phyloP scores from a whole-genome alignment of 2,797 vertebrate genomes.

The Coccyzus lansbergi region DNA sequence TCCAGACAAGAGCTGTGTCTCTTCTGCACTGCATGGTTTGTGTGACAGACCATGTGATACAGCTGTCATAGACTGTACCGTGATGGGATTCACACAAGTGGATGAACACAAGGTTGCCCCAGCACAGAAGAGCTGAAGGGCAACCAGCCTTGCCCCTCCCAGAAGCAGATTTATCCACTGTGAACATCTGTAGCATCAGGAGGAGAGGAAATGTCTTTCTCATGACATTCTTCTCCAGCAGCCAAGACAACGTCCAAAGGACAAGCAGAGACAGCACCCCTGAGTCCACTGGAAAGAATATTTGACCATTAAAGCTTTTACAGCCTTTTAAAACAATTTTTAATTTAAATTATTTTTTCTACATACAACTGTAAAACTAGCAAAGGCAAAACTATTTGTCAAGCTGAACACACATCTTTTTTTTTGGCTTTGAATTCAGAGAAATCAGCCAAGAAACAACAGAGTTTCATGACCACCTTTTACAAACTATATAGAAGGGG shows the following conservation, averaged over 20 bases:
- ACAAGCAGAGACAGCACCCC: background rate
- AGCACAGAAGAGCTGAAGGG: background rate
- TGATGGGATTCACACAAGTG: rapidly evolving
- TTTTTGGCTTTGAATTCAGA: background rate
- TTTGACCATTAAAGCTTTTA: too few relatives aligned
- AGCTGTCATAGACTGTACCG: rapidly evolving
- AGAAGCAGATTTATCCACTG: background rate
- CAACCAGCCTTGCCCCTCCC: background rate
- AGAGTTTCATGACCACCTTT: background rate
- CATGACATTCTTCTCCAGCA: rapidly evolving
- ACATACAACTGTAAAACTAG: background rate
- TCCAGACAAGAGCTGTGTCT: rapidly evolving
- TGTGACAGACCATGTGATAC: rapidly evolving
- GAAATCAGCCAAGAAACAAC: background rate
- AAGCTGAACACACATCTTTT: background rate
- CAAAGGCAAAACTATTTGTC: background rate
- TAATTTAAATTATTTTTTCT: background rate
- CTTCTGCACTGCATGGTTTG: rapidly evolving
- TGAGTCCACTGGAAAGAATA: background rate
- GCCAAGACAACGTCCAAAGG: background rate
- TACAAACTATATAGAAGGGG: background rate
- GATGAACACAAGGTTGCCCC: rapidly evolving
- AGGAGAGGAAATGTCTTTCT: background rate
- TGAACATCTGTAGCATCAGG: rapidly evolving
- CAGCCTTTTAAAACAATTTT: background rate